A percentile compares a stretch with the other conserved stretches of the same genome.
Conservation (phyloP, 2,113 vertebrate genomes). For the Rafetus swinhoei region DNA sequence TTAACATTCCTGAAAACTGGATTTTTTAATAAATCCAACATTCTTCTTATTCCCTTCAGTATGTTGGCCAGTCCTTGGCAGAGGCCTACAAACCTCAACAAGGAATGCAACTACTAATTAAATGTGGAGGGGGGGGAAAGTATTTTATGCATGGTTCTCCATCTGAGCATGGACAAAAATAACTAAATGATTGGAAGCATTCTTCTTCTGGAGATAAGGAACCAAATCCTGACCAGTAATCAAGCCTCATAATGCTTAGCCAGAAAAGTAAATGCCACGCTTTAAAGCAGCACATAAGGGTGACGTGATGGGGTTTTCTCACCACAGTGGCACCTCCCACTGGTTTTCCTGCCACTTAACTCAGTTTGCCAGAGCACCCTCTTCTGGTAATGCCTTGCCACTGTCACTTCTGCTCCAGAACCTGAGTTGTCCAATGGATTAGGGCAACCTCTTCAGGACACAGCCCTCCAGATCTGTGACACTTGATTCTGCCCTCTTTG, state of each 20-base stretch:
- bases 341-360: too few species aligned
- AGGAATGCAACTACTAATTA: background rate
- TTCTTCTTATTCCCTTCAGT: background rate
- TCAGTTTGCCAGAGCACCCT: too few species aligned
- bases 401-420: too few species aligned
- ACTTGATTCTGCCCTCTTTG: too few species aligned
- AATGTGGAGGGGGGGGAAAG: too few species aligned
- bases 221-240: background rate
- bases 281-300: background rate
- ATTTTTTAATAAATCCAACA: background rate
- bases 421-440: fast-evolving
- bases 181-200: background rate
- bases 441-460: too few species aligned
- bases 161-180: too few species aligned
- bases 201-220: background rate
- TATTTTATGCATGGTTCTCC: too few species aligned
- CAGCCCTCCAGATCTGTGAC: too few species aligned
- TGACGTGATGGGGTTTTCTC: too few species aligned
- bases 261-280: background rate
- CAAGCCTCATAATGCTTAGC: background rate
- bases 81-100: background rate
- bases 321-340: too few species aligned
- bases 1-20: background rate
- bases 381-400: too few species aligned
- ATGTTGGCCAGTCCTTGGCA: background rate